Percentiles rank a stretch among this genome's conserved stretches.
Conservation (phyloP, 1,140 invertebrate genomes). For the Vollenhovia emeryi region DNA sequence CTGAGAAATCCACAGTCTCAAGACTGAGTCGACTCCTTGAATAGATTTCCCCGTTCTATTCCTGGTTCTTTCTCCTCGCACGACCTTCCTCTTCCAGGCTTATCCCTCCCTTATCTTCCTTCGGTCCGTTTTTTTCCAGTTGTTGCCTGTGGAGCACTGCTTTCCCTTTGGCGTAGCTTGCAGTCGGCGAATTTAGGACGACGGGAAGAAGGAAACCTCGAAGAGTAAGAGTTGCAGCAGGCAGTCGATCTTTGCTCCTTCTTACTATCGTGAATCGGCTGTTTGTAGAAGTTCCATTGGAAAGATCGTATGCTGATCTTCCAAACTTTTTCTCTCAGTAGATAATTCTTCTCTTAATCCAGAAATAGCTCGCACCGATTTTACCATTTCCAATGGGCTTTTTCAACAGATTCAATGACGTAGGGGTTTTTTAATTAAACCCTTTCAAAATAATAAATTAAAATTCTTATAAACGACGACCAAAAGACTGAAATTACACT, state of each 20-base stretch:
- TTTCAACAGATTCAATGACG: not conserved
- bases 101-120: not conserved
- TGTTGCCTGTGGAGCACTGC: slow-evolving; percentile 64
- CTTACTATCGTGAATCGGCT: not conserved
- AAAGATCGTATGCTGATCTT: slow-evolving; percentile 21
- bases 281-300: not conserved
- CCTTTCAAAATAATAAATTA: slow-evolving; percentile 11
- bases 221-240: not conserved
- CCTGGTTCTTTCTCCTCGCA: slow-evolving; percentile 8
- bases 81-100: not conserved
- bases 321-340: not conserved
- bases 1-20: slow-evolving; percentile 57
- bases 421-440: not conserved
- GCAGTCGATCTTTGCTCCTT: slow-evolving; percentile 8
- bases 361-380: slow-evolving; percentile 10
- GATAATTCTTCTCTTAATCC: not conserved
- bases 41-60: slow-evolving; percentile 51
- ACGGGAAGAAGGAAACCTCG: not conserved
- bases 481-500: not conserved
- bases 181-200: slow-evolving; percentile 6
- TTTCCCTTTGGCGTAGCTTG: slow-evolving; percentile 26
- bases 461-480: not conserved
- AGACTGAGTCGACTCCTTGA: slow-evolving; percentile 60
- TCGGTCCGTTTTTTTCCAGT: slow-evolving; percentile 23
- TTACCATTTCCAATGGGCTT: not conserved